Conservation (phyloP, 2,113 vertebrate species). For the Microtus pennsylvanicus region DNA sequence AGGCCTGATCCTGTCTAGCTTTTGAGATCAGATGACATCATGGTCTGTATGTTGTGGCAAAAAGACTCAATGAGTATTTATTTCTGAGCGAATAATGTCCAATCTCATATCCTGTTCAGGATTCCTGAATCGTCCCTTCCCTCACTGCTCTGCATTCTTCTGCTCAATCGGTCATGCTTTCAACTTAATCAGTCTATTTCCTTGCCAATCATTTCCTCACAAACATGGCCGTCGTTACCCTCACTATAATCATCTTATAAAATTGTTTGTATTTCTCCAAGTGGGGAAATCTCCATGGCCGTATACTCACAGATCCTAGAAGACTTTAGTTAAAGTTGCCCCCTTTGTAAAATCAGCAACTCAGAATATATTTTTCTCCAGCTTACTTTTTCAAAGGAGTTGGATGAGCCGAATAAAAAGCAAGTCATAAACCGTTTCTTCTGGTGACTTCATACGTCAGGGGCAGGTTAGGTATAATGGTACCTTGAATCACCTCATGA, state of each 20-base stretch:
- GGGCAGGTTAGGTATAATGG: background rate
- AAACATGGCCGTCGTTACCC: background rate
- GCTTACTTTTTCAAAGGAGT: background rate
- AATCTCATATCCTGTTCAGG: background rate
- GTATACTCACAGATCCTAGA: background rate
- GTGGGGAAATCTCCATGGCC: background rate
- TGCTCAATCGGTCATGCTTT: background rate
- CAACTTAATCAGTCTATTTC: background rate
- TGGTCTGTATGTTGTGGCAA: background rate
- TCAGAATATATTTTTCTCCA: constrained; percentile 10
- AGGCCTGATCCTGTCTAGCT: background rate
- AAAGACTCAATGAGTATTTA: background rate
- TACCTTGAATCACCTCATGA: background rate
- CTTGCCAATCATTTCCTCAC: background rate
- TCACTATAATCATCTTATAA: background rate
- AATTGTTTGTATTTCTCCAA: background rate
- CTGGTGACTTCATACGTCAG: background rate
- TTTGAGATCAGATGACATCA: background rate
- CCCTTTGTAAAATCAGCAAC: background rate
- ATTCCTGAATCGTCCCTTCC: background rate
- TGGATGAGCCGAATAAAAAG: constrained; percentile 11
- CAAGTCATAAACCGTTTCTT: constrained; percentile 51
- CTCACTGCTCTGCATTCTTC: background rate
- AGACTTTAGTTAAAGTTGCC: background rate
- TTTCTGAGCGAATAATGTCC: background rate